Percentiles rank a stretch among this genome's conserved stretches.
phyloP scores from a whole-genome alignment of 2,888 invertebrate species.

The Apamea sordens region DNA sequence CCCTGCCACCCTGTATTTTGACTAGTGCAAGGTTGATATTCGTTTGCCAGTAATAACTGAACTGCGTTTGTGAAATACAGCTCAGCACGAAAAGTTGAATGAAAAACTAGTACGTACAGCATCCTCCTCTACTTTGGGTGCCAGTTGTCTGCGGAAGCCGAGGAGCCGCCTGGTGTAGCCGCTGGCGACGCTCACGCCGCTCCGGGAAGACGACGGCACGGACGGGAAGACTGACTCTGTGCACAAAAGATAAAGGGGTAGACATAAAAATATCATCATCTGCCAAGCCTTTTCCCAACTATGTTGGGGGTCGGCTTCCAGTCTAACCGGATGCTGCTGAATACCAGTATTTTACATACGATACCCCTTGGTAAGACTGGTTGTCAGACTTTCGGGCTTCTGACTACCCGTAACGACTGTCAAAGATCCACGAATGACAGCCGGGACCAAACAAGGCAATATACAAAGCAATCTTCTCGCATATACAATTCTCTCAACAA shows the following conservation, averaged over 20 bases:
- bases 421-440: too few species aligned
- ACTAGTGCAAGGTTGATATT: background rate
- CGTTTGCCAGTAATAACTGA: background rate
- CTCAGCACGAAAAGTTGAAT: background rate
- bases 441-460: too few species aligned
- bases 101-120: conserved; percentile 71
- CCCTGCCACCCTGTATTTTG: background rate
- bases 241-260: background rate
- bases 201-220: conserved; percentile 75
- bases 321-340: too few species aligned
- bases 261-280: background rate
- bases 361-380: too few species aligned
- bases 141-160: conserved; percentile 79
- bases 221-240: conserved; percentile 81
- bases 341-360: too few species aligned
- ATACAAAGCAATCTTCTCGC: too few species aligned
- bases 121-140: conserved; percentile 80
- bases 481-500: too few species aligned
- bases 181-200: conserved; percentile 82
- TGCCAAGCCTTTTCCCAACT: too few species aligned
- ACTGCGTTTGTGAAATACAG: too few species aligned
- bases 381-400: too few species aligned
- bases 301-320: too few species aligned
- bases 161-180: conserved; percentile 82
- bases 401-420: too few species aligned